phyloP scores from a whole-genome alignment of 1,140 invertebrate species.

The Aphelenchoides fujianensis region DNA sequence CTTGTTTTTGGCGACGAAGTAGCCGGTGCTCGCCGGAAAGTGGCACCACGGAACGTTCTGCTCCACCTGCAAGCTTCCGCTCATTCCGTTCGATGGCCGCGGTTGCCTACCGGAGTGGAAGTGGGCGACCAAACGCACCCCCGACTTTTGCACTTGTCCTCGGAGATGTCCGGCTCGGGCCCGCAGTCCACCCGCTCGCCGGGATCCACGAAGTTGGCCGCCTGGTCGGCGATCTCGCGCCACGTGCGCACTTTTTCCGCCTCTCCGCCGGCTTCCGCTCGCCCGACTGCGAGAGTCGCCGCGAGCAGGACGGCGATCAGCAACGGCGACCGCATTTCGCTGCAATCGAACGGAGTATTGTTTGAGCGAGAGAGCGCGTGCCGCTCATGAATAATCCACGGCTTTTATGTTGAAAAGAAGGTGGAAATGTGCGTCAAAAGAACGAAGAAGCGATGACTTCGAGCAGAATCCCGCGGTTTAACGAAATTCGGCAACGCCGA shows the following conservation, averaged over 20 bases:
- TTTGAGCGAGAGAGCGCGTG: too few relatives aligned
- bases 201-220: constrained; percentile 28
- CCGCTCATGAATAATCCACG: too few relatives aligned
- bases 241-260: not conserved
- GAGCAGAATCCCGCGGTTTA: too few relatives aligned
- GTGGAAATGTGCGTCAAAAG: too few relatives aligned
- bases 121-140: constrained; percentile 71
- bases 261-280: too few relatives aligned
- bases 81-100: not conserved
- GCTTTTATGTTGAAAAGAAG: too few relatives aligned
- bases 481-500: too few relatives aligned
- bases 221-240: not conserved
- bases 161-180: constrained; percentile 68
- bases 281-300: too few relatives aligned
- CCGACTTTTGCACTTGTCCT: constrained; percentile 69
- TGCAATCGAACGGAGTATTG: too few relatives aligned
- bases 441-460: too few relatives aligned
- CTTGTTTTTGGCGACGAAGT: constrained; percentile 10
- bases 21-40: constrained; percentile 43
- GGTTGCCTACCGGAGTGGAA: not conserved
- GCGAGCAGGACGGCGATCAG: too few relatives aligned
- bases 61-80: constrained; percentile 2
- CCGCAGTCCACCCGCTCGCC: constrained; percentile 73
- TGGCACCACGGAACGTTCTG: constrained; percentile 44
- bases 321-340: too few relatives aligned